These are phyloP conservation scores for Acrossocheilus wenchowensis DNA, from an alignment of 2,797 vertebrate species.

Conservation along the genomic window DNA sequence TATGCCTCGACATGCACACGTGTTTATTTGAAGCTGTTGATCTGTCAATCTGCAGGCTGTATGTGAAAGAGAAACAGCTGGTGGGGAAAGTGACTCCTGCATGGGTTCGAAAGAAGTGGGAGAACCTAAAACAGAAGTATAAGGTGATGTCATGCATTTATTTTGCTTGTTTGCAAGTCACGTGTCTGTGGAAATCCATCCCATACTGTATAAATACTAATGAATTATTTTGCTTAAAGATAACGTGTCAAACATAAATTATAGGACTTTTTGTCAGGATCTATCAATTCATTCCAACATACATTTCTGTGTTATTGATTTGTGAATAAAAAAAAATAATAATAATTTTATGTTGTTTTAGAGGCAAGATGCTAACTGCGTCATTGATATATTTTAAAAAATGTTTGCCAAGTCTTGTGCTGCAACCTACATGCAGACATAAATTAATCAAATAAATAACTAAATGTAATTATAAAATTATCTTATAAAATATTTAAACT, in stretches of 20 bases:
- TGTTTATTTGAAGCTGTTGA: neutral
- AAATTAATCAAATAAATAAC: neutral
- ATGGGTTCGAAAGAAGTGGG: constrained; percentile 63
- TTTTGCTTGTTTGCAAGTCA: neutral
- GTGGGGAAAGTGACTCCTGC: constrained; percentile 54
- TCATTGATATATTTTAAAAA: neutral
- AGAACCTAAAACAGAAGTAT: constrained; percentile 62
- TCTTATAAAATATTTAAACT: neutral
- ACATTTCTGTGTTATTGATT: neutral
- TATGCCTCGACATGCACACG: neutral
- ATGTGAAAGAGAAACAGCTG: constrained; percentile 57
- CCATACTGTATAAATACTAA: neutral
- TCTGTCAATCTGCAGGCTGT: constrained; percentile 33
- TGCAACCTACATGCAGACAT: neutral
- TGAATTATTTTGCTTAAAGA: neutral
- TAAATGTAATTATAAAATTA: neutral
- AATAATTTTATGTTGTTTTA: neutral
- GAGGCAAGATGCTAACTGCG: too few species aligned
- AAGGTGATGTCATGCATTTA: constrained; percentile 39
- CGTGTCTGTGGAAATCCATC: neutral
- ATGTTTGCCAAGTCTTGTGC: too few species aligned
- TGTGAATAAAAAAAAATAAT: neutral
- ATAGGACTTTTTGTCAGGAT: neutral
- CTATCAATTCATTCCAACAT: neutral
- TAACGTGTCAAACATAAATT: neutral